Evolutionary conservation across 1,140 invertebrate genomes (phyloP).

Genomic region (Radopholus similis): DNA sequence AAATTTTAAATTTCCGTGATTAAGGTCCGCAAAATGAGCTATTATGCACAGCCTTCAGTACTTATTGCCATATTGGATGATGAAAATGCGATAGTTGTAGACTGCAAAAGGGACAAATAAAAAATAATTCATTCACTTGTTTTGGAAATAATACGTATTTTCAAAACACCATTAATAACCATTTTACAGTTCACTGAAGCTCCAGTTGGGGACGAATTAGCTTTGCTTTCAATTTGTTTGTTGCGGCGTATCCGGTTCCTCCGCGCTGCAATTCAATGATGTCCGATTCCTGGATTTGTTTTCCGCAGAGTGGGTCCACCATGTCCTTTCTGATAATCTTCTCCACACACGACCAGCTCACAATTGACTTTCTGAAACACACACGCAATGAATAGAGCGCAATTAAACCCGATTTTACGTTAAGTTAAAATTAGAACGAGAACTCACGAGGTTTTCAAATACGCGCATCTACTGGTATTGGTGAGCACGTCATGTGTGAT

Average conservation of each 20-base stretch:
- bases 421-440: neutral
- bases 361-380: conserved; percentile 78
- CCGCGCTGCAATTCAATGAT: conserved; percentile 65
- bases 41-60: neutral
- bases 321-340: conserved; percentile 94
- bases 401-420: neutral
- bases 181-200: conserved; percentile 31
- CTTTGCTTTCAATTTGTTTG: conserved; percentile 53
- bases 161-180: neutral
- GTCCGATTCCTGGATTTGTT: conserved; percentile 83
- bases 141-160: too few species aligned
- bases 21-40: neutral
- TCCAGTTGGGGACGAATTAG: conserved; percentile 49
- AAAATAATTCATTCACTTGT: too few species aligned
- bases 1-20: neutral
- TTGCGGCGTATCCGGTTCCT: conserved; percentile 58
- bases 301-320: conserved; percentile 85
- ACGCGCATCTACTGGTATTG: conserved; percentile 86
- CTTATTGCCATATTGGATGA: neutral
- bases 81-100: neutral
- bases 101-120: neutral
- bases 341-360: conserved; percentile 91
- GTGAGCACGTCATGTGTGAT: conserved; percentile 90
- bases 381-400: neutral
- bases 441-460: conserved; percentile 70